These are phyloP conservation scores for Oligia fasciuncula DNA, from an alignment of 2,888 invertebrate species.

Conservation along the genomic window DNA sequence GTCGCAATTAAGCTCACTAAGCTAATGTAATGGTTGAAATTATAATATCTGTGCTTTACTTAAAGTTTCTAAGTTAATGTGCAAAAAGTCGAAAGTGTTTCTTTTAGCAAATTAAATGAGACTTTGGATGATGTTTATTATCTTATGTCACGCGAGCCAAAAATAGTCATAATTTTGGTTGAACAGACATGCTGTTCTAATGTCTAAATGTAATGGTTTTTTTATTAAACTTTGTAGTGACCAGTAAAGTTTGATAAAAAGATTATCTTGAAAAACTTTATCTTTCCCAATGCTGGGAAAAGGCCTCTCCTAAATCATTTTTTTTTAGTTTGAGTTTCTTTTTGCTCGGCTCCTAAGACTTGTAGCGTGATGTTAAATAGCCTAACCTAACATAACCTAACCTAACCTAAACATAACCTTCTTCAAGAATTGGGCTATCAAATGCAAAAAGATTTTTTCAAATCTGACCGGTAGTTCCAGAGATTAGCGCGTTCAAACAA, in stretches of 20 bases:
- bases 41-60: conserved; percentile 14
- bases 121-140: conserved; percentile 8
- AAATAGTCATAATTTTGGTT: neutral
- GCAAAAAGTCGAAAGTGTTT: conserved; percentile 15
- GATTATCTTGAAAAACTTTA: neutral
- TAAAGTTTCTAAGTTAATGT: conserved; percentile 25
- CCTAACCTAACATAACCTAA: too few relatives aligned
- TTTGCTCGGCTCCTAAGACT: too few relatives aligned
- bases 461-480: too few relatives aligned
- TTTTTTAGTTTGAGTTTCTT: too few relatives aligned
- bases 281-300: neutral
- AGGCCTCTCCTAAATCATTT: too few relatives aligned
- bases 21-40: conserved; percentile 23
- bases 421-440: too few relatives aligned
- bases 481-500: too few relatives aligned
- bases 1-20: conserved; percentile 22
- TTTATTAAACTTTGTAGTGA: neutral
- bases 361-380: too few relatives aligned
- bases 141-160: conserved; percentile 13
- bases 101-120: conserved; percentile 3
- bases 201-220: neutral
- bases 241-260: neutral
- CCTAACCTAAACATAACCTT: too few relatives aligned
- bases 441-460: too few relatives aligned
- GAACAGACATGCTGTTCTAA: neutral